phyloP scores from a whole-genome alignment of 1,140 invertebrate genomes.

The Brachionus calyciflorus region DNA sequence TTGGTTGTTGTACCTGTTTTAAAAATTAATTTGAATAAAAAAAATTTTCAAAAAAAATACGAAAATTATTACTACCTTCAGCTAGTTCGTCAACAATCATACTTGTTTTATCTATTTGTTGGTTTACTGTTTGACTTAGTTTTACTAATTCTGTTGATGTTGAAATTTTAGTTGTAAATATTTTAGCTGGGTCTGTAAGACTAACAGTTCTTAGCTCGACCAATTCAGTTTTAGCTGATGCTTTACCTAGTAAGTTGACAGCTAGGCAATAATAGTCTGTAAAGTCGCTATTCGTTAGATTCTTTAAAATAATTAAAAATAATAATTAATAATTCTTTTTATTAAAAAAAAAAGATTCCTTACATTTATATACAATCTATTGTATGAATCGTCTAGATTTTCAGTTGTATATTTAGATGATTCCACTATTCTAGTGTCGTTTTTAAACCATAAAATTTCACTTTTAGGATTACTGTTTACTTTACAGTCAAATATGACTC shows the following conservation, averaged over 20 bases:
- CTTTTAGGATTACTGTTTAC: conserved; percentile 32
- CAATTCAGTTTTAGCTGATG: background rate
- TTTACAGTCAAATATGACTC: conserved; percentile 39
- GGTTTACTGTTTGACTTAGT: background rate
- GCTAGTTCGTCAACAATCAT: too few relatives aligned
- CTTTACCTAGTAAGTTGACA: conserved; percentile 2
- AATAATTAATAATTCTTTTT: background rate
- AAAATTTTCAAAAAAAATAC: too few relatives aligned
- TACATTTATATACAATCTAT: conserved; percentile 34
- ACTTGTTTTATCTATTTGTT: background rate
- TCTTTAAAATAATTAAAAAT: background rate
- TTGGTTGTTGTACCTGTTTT: too few relatives aligned
- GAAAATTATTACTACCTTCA: too few relatives aligned
- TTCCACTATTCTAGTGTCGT: background rate
- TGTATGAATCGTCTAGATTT: conserved; percentile 8
- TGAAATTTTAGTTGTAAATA: background rate
- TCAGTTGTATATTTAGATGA: background rate
- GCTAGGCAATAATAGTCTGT: conserved; percentile 39
- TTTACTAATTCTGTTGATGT: background rate
- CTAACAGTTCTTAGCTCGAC: conserved; percentile 11
- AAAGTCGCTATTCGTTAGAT: background rate
- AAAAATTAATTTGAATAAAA: too few relatives aligned
- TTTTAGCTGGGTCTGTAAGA: conserved; percentile 4
- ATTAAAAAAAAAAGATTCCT: background rate
- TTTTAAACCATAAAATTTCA: conserved; percentile 25